phyloP scores from a whole-genome alignment of 2,113 vertebrate species.

The Phyllostomus discolor region DNA sequence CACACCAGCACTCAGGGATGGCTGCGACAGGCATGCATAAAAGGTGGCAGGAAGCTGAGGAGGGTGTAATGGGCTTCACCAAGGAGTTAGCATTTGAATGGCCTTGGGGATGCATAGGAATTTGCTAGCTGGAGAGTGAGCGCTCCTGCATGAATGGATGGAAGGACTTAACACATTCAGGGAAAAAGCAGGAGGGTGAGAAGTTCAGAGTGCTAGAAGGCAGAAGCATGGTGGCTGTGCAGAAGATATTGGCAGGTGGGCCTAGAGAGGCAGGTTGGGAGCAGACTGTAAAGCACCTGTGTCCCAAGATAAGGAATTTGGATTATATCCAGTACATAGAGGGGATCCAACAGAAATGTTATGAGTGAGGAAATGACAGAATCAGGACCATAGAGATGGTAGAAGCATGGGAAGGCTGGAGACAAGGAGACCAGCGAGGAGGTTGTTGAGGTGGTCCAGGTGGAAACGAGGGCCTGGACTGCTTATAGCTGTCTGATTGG shows the following conservation, averaged over 20 bases:
- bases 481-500: no score
- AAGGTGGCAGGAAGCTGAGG: not conserved
- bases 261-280: not conserved
- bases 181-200: not conserved
- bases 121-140: not conserved
- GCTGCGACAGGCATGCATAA: not conserved
- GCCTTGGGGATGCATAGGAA: not conserved
- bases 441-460: not conserved
- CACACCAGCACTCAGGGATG: accelerated
- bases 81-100: not conserved
- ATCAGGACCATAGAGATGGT: not conserved
- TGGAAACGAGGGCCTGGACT: not conserved
- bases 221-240: not conserved
- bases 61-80: accelerated
- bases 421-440: not conserved
- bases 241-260: not conserved
- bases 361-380: not conserved
- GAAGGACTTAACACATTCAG: not conserved
- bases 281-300: not conserved
- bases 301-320: not conserved
- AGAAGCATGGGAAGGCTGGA: no score
- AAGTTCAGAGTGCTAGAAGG: not conserved
- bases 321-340: not conserved
- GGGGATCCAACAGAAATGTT: not conserved
- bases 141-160: not conserved